Conservation (phyloP, 2,113 vertebrate species). For the Verasper variegatus region DNA sequence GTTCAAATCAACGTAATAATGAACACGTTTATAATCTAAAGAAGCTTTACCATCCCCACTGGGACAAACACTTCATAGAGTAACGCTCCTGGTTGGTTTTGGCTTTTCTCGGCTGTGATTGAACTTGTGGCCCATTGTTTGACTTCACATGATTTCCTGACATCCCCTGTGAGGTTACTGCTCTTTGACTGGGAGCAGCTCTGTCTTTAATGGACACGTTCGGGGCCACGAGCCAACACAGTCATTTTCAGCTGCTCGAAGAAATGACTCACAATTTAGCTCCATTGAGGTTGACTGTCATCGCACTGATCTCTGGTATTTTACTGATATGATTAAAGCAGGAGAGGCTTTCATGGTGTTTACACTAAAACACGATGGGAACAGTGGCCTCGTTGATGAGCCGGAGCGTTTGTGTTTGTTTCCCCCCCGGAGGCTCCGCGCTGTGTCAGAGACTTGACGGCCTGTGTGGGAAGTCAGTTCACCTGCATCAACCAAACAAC, state of each 20-base stretch:
- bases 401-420: slow-evolving; percentile 31
- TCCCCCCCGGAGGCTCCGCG: slow-evolving; percentile 36
- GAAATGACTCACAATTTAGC: slow-evolving; percentile 69
- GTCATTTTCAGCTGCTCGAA: slow-evolving; percentile 60
- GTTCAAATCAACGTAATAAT: too few species aligned
- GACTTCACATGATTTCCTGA: slow-evolving; percentile 5
- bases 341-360: slow-evolving; percentile 66
- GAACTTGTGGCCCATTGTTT: slow-evolving; percentile 28
- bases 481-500: slow-evolving; percentile 37
- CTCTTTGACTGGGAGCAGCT: neutral
- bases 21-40: too few species aligned
- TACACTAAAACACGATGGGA: slow-evolving; percentile 65
- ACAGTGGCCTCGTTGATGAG: slow-evolving; percentile 49
- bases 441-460: slow-evolving; percentile 41
- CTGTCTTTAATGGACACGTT: slow-evolving; percentile 57
- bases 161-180: too few species aligned
- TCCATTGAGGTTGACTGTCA: slow-evolving; percentile 66
- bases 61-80: slow-evolving; percentile 11
- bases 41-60: neutral
- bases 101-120: too few species aligned
- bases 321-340: slow-evolving; percentile 53
- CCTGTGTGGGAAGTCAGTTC: slow-evolving; percentile 39
- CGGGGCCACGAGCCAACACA: slow-evolving; percentile 54
- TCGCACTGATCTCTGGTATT: slow-evolving; percentile 49
- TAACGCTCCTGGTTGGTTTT: neutral